Evolutionary conservation across 2,888 invertebrate species (phyloP).

Genomic region (Nycteola revayana): DNA sequence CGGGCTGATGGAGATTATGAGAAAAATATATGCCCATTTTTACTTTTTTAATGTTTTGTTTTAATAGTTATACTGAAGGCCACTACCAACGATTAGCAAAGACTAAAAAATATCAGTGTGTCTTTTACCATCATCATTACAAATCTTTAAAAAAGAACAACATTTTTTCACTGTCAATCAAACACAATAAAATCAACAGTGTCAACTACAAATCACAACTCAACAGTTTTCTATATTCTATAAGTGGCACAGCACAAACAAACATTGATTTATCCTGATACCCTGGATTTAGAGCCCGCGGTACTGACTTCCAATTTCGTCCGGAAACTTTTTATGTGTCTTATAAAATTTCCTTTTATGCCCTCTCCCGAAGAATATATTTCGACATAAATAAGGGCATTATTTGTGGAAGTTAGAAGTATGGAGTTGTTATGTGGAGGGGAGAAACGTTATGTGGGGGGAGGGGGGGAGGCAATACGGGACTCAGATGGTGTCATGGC

Average conservation of each 20-base stretch:
- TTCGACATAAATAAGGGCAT: slow-evolving; percentile 36
- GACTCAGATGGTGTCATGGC: too few relatives aligned
- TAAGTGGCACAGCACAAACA: slow-evolving; percentile 70
- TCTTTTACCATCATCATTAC: too few relatives aligned
- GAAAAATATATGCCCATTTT: too few relatives aligned
- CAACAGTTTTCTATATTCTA: slow-evolving; percentile 40
- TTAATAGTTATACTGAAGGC: too few relatives aligned
- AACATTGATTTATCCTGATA: slow-evolving; percentile 82
- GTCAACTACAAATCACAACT: too few relatives aligned
- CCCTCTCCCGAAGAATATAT: slow-evolving; percentile 29
- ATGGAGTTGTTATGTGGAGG: slow-evolving; percentile 2
- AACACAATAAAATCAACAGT: slow-evolving; percentile 1
- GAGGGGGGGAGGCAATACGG: too few relatives aligned
- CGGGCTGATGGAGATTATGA: too few relatives aligned
- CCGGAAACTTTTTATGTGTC: slow-evolving; percentile 73
- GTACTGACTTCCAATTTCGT: slow-evolving; percentile 51
- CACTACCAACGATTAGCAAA: too few relatives aligned
- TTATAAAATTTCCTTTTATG: slow-evolving; percentile 72
- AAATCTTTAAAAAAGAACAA: too few relatives aligned
- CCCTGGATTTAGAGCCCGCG: slow-evolving; percentile 58
- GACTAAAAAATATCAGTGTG: too few relatives aligned
- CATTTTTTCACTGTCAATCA: too few relatives aligned
- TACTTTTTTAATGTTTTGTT: too few relatives aligned
- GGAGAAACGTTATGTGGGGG: neutral
- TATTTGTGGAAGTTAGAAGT: slow-evolving; percentile 17